Evolutionary conservation across 1,140 invertebrate species (phyloP).

Genomic region (Megalonaias nervosa): DNA sequence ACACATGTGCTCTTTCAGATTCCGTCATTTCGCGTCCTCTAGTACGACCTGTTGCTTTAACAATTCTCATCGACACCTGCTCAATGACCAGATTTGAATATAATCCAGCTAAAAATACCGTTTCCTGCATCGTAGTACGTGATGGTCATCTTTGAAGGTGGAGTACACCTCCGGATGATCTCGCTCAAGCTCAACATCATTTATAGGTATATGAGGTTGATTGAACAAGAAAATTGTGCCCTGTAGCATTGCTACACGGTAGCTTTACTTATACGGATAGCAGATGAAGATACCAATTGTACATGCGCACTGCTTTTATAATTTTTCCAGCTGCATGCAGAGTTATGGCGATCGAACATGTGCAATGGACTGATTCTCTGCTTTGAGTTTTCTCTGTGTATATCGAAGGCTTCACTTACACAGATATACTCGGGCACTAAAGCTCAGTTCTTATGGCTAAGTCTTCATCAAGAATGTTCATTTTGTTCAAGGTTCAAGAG

Average conservation of each 20-base stretch:
- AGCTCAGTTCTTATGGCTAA: not conserved
- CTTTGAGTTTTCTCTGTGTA: not conserved
- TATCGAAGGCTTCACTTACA: not conserved
- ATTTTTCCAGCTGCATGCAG: constrained; percentile 53
- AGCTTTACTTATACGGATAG: constrained; percentile 62
- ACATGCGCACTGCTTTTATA: constrained; percentile 51
- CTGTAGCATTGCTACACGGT: constrained; percentile 67
- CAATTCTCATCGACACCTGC: constrained; percentile 44
- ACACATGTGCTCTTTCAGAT: constrained; percentile 3
- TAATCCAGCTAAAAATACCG: constrained; percentile 71
- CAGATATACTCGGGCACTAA: not conserved
- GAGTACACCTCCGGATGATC: constrained; percentile 23
- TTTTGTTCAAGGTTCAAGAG: too few species aligned
- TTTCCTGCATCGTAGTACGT: constrained; percentile 49
- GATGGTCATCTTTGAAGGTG: constrained; percentile 21
- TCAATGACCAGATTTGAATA: constrained; percentile 65
- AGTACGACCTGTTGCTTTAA: constrained; percentile 27
- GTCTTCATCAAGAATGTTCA: not conserved
- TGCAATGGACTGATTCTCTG: not conserved
- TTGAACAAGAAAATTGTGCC: constrained; percentile 33
- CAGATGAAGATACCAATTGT: constrained; percentile 45
- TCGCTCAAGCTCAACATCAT: constrained; percentile 21
- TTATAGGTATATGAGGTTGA: constrained; percentile 26
- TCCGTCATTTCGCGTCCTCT: constrained; percentile 23
- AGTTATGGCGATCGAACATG: constrained; percentile 26